Percentiles rank a stretch among this genome's conserved stretches.
These are phyloP conservation scores for Cantharis flavilabris DNA, from an alignment of 2,888 invertebrate species.

Conservation along the genomic window DNA sequence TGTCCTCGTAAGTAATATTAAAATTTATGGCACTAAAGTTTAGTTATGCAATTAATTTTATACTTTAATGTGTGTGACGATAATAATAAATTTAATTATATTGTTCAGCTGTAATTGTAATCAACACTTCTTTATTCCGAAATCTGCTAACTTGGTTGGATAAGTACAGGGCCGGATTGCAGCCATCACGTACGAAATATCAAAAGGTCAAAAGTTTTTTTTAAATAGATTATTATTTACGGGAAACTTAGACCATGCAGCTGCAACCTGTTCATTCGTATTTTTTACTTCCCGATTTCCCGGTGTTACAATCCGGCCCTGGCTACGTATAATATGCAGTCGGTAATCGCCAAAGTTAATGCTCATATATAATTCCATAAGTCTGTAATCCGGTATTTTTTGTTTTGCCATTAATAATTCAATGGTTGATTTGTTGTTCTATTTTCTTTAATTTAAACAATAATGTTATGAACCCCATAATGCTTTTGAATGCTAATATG, in stretches of 20 bases:
- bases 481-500: not conserved
- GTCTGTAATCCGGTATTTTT: not conserved
- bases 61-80: not conserved
- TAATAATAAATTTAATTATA: not conserved
- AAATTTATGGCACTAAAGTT: not conserved
- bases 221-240: too few species aligned
- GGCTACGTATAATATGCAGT: not conserved
- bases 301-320: too few species aligned
- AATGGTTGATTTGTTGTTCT: not conserved
- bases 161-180: too few species aligned
- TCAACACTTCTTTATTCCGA: not conserved
- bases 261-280: too few species aligned
- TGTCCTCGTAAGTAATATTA: not conserved
- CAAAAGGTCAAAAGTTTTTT: too few species aligned
- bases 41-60: not conserved
- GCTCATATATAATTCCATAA: too few species aligned
- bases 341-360: not conserved
- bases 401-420: not conserved
- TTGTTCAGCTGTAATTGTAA: not conserved
- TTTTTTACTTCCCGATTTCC: too few species aligned
- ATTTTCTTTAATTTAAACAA: not conserved
- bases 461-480: not conserved
- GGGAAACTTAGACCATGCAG: too few species aligned
- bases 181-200: too few species aligned
- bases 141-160: not conserved